Evolutionary conservation across 2,113 vertebrate genomes (phyloP), one percentile per base, ranked within the genome.

Genomic region (Pomatorhinus ruficollis): DNA sequence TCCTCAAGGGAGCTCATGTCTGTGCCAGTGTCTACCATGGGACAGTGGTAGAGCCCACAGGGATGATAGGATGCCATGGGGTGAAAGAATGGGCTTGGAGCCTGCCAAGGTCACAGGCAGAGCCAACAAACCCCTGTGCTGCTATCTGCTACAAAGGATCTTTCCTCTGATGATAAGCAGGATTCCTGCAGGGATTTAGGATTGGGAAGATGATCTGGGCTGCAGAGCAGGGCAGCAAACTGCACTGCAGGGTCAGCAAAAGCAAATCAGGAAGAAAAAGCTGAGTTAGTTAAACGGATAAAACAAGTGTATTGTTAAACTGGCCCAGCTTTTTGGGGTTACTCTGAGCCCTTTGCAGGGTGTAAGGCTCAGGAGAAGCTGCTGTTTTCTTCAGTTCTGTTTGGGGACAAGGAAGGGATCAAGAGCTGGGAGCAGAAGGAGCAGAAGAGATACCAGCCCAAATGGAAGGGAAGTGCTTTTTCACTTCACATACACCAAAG

Each of bases 11-110:
- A 69, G 25, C 5, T 90, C 45, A 37, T 0, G 0, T 6, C 45
- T 37, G 4, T 1, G 1, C 21, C 2, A 1, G 33, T 31, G 53
- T 50, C 50, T 45, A 22, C 27, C 4, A 5, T 0, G 19, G 47
- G 60, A 12, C 33, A 9, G 50, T 1, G 45, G 9, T 2, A 70
- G 71, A 56, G 57, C 12, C 25, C n/a, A 31, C 11, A 22, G 27
- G 54, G 76, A 7, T 75, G 17, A 37, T 8, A 15, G 40, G 23
- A 27, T 65, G 39, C 49, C 0, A 5, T 3, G 57, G 79, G 25
- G 21, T 50, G 53, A 70, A 82, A 57, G 24, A 33, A 53, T 13
- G 28, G 6, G 6, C 54, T 76, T 79, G 45, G 65, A 72, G 33
- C 7, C 15, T 72, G 44, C 10, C 40, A 40, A 44, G 24, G 15